Evolutionary conservation across 2,888 invertebrate genomes (phyloP), one percentile per base, ranked within the genome.

Genomic region (Agrotis segetum): DNA sequence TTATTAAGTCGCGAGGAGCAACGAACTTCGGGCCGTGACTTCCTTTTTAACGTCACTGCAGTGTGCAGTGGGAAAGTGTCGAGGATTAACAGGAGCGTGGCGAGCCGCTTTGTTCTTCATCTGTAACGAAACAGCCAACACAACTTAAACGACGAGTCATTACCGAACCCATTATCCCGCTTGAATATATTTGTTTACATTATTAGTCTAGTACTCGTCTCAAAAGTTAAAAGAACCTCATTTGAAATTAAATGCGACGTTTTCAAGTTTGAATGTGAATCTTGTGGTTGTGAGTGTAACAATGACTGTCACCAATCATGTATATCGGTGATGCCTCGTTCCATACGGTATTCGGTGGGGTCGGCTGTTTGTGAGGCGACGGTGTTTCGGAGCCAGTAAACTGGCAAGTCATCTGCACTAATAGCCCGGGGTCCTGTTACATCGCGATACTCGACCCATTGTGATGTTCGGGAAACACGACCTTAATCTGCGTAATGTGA

Each of bases 1-100:
- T 83, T 85, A 88, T 87, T 84, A 88, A 85, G 85, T 47, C 71
- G 67, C 79, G 77, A 78, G 81, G 93, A 86, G 89, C 93, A 93
- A 91, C 87, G 93, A 95, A 91, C 95, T 89, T 87, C 79, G 82
- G 86, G 79, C 92, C 95, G 94, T 95, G 95, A 96, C 96, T 95
- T 96, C 96, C 96, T 94, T 91, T 95, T 96, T 94, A 95, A 92
- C 92, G 88, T 88, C 53, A 75, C 53, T 67, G 53, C 64, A 82
- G 69, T 67, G 85, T 67, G 85, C 90, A 91, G 88, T 94, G 93
- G 91, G 94, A 94, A 95, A 94, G 93, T 92, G 91, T 89, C 85
- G 87, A 89, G 85, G 90, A 92, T 92, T 92, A 94, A 93, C 92
- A 94, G 93, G 91, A 92, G 92, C 92, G 93, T 91, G 81, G 90